Conservation (phyloP, 2,113 vertebrate species). For the Campylomormyrus numenius region DNA sequence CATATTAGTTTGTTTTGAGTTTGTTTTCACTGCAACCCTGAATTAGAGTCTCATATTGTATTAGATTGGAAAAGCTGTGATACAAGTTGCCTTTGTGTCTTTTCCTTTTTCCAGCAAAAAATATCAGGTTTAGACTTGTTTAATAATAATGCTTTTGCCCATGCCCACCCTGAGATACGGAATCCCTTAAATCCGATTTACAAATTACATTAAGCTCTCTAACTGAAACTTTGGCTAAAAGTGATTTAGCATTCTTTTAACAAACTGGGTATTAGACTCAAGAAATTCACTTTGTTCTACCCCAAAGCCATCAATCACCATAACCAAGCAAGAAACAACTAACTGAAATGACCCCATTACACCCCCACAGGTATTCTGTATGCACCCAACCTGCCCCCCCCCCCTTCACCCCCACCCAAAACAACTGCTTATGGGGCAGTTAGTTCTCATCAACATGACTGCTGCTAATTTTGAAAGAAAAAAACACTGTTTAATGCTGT, state of each 20-base stretch:
- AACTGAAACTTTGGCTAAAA: neutral
- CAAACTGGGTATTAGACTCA: neutral
- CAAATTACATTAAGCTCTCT: neutral
- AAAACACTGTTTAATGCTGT: neutral
- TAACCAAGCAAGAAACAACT: neutral
- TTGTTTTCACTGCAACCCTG: neutral
- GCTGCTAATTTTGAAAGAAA: neutral
- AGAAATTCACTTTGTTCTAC: neutral
- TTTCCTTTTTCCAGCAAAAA: neutral
- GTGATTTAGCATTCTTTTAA: neutral
- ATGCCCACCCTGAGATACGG: neutral
- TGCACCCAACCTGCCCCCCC: neutral
- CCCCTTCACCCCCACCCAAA: neutral
- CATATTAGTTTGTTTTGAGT: neutral
- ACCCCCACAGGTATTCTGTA: neutral
- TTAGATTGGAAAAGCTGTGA: neutral
- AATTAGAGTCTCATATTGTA: neutral
- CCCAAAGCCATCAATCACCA: neutral
- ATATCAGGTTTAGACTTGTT: neutral
- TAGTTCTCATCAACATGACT: neutral
- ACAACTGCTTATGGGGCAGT: neutral
- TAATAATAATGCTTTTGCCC: neutral
- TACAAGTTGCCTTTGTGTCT: neutral
- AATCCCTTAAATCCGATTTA: neutral
- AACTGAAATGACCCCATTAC: neutral